Base-by-base conservation (phyloP, 2,797 vertebrate species). In the Anguilla anguilla region DNA sequence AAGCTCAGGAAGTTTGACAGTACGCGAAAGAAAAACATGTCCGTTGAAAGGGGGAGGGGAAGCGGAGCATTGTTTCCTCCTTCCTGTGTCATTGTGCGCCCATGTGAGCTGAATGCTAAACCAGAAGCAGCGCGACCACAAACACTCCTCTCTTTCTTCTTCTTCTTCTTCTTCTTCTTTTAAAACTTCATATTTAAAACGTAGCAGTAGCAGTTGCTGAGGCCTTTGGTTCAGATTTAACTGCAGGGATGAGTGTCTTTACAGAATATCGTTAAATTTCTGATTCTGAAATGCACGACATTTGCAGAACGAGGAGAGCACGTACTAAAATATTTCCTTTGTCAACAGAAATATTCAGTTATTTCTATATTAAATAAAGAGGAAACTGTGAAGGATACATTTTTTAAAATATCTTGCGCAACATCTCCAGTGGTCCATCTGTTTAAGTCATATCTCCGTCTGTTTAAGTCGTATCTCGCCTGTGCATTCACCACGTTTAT, bases 1-100 rank as follows among this genome's bases (percentile, higher is more conserved):
- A 94, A 94, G 94, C 95, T 94, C 95, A 96, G 96, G 96, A 96
- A 96, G 95, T 95, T 93, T 95, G 94, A 93, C 91, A 94, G 94
- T 93, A 93, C 91, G 91, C 89, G 89, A 93, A 93, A 94, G 92
- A 94, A 93, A 93, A 92, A 92, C 89, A 94, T 91, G 92, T 94
- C 93, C 96, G 82, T 94, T 93, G 92, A 93, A 94, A 93, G 93
- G 93, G 94, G 94, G 94, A 94, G 94, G 35, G 94, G 93, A 94
- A 95, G 93, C 93, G 93, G 90, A 92, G 91, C 93, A 95, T 96
- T 96, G 95, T 96, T 57, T 93, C 93, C 92, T 94, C 90, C 94
- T 96, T 96, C 95, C 96, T 96, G 95, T 95, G 91, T 94, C 93
- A 94, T 95, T 95, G 93, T 94, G 91, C 89, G 88, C 91, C 89